Percentiles rank a stretch among this genome's conserved stretches.
Evolutionary conservation across 2,113 vertebrate species (phyloP).

Genomic region (Gila orcuttii): DNA sequence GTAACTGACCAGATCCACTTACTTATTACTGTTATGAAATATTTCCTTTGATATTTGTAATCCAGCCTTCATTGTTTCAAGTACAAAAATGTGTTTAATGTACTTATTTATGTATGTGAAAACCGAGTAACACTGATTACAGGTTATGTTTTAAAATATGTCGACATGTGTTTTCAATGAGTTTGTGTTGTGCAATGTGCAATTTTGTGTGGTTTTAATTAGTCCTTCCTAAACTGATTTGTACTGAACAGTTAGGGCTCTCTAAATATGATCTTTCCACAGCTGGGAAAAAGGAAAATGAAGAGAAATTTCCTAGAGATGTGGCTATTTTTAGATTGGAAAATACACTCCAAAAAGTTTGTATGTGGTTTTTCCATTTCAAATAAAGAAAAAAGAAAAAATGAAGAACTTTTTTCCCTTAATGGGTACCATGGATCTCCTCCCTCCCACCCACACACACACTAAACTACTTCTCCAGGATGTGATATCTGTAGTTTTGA

Average conservation of each 20-base stretch:
- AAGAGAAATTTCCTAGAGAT: neutral
- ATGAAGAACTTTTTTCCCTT: neutral
- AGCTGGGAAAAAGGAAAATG: neutral
- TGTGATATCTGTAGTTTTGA: neutral
- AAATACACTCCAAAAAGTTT: neutral
- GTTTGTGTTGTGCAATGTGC: neutral
- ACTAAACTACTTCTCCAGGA: neutral
- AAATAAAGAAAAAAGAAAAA: neutral
- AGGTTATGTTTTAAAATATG: neutral
- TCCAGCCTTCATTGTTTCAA: neutral
- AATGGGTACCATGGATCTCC: neutral
- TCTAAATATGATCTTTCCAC: neutral
- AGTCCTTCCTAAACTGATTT: neutral
- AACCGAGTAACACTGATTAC: neutral
- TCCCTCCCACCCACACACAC: neutral
- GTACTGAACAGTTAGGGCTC: neutral
- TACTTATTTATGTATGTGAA: neutral
- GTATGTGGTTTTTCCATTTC: neutral
- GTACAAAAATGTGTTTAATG: neutral
- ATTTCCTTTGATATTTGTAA: neutral
- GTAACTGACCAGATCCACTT: neutral
- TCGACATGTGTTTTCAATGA: neutral
- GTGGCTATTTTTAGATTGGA: constrained; percentile 3
- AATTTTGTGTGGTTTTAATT: constrained; percentile 11
- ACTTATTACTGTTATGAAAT: neutral